phyloP scores from a whole-genome alignment of 2,797 vertebrate species.

The Bradypodion pumilum region DNA sequence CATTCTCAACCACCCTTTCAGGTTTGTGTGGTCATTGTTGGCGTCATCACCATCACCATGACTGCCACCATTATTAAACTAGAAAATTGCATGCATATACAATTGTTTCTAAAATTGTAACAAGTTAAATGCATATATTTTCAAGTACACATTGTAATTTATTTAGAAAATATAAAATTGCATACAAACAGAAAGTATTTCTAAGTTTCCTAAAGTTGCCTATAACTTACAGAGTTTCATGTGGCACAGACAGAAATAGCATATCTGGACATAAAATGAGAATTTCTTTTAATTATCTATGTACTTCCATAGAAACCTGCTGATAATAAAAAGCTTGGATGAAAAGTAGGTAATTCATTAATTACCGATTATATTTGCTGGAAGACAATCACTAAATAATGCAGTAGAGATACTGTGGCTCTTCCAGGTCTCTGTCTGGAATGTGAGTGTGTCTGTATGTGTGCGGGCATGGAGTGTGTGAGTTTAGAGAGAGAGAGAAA shows the following conservation, averaged over 20 bases:
- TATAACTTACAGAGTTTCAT: constrained; percentile 39
- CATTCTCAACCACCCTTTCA: no score
- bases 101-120: constrained; percentile 56
- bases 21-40: no score
- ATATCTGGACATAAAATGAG: constrained; percentile 56
- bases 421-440: constrained; percentile 76
- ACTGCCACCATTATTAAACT: constrained; percentile 15
- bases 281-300: constrained; percentile 79
- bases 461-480: constrained; percentile 57
- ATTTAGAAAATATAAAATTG: constrained; percentile 40
- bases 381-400: constrained; percentile 82
- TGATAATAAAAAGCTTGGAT: constrained; percentile 72
- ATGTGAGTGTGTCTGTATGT: constrained; percentile 59
- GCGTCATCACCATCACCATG: no score
- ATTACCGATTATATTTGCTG: constrained; percentile 84
- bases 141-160: background rate
- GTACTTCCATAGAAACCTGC: constrained; percentile 69
- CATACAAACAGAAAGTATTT: constrained; percentile 38
- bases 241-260: constrained; percentile 32
- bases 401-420: constrained; percentile 70
- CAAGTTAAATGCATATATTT: background rate
- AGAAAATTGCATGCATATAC: constrained; percentile 35
- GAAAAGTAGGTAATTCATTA: constrained; percentile 83
- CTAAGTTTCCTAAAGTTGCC: constrained; percentile 49
- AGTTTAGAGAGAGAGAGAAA: background rate